Conservation (phyloP, 2,888 invertebrate genomes). For the Agrotis clavis region DNA sequence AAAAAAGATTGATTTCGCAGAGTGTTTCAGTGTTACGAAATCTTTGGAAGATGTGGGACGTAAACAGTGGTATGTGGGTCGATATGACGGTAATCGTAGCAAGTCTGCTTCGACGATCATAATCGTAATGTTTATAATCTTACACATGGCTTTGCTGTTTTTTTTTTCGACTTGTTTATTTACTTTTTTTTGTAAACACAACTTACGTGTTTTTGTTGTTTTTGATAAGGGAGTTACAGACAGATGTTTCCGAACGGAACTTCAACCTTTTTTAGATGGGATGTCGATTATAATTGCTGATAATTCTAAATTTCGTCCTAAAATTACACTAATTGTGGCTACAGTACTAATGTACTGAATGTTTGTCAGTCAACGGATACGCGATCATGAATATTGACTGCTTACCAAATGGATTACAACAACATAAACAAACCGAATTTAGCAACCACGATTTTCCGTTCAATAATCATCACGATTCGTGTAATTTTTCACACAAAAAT, state of each 20-base stretch:
- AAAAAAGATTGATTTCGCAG: constrained; percentile 51
- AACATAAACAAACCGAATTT: constrained; percentile 20
- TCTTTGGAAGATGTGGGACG: constrained; percentile 76
- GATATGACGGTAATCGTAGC: constrained; percentile 70
- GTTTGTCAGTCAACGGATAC: constrained; percentile 33
- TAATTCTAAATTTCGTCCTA: neutral
- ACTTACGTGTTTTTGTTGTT: neutral
- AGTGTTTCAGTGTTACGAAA: constrained; percentile 73
- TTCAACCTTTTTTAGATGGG: no score
- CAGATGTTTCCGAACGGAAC: neutral
- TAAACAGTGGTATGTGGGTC: constrained; percentile 84
- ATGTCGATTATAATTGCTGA: neutral
- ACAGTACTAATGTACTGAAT: constrained; percentile 6
- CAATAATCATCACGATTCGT: constrained; percentile 49
- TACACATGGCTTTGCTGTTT: constrained; percentile 40
- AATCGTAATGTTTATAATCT: constrained; percentile 70
- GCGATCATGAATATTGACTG: constrained; percentile 42
- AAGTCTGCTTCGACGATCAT: constrained; percentile 74
- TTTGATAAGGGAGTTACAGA: neutral
- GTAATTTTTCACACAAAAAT: constrained; percentile 25
- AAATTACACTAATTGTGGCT: constrained; percentile 10
- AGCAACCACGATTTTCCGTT: constrained; percentile 47
- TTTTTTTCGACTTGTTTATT: constrained; percentile 53
- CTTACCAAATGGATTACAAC: constrained; percentile 46
- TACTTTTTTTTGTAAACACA: constrained; percentile 34